These are phyloP conservation scores for Epistrophe eligans DNA, from an alignment of 2,888 invertebrate genomes.

Conservation along the genomic window DNA sequence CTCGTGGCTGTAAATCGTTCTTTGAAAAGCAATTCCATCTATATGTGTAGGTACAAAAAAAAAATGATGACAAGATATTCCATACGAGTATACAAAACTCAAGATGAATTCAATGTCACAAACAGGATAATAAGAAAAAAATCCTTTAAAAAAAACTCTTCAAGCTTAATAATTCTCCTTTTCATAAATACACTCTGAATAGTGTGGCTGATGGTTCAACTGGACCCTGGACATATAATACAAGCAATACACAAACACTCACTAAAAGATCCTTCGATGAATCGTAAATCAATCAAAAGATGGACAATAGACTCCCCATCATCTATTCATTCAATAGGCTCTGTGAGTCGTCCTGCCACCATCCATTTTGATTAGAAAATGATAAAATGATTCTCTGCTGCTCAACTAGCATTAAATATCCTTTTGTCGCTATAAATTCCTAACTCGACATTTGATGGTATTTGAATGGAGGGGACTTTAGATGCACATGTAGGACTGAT, in stretches of 20 bases:
- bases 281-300: constrained; percentile 72
- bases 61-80: constrained; percentile 51
- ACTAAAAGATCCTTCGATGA: constrained; percentile 41
- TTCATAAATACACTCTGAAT: constrained; percentile 36
- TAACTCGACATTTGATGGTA: constrained; percentile 55
- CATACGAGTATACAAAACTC: constrained; percentile 1
- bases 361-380: constrained; percentile 73
- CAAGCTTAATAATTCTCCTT: constrained; percentile 24
- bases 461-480: neutral
- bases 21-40: constrained; percentile 45
- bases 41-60: neutral
- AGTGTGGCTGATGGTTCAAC: neutral
- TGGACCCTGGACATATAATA: neutral
- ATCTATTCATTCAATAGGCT: constrained; percentile 37
- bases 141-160: neutral
- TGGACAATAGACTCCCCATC: constrained; percentile 48
- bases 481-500: neutral
- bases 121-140: constrained; percentile 49
- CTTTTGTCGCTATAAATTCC: constrained; percentile 58
- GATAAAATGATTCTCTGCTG: constrained; percentile 61
- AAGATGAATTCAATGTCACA: constrained; percentile 68
- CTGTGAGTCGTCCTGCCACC: constrained; percentile 51
- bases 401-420: constrained; percentile 44
- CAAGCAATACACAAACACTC: neutral
- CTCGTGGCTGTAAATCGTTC: constrained; percentile 1